Evolutionary conservation across 2,113 vertebrate genomes (phyloP).

Genomic region (Sardina pilchardus): DNA sequence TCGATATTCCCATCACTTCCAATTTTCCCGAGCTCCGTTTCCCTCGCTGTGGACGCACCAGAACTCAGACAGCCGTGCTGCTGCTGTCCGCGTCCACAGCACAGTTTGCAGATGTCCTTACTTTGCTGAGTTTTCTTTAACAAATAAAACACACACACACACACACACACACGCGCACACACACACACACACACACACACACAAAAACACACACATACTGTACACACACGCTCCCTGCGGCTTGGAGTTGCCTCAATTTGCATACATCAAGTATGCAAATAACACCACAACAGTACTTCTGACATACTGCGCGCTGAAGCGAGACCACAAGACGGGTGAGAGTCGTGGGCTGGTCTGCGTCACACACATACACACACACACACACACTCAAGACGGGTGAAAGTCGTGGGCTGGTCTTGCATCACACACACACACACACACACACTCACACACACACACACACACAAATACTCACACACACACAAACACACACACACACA

Average conservation of each 20-base stretch:
- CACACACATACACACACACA: too few species aligned
- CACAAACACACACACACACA: too few species aligned
- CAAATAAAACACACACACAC: conserved; percentile 40
- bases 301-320: not conserved
- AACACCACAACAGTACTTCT: not conserved
- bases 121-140: not conserved
- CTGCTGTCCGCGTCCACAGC: not conserved
- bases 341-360: not conserved
- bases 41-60: not conserved
- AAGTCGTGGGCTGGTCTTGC: too few species aligned
- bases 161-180: too few species aligned
- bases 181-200: too few species aligned
- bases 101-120: not conserved
- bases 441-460: too few species aligned
- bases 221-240: conserved; percentile 46
- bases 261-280: not conserved
- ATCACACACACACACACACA: too few species aligned
- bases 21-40: not conserved
- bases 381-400: too few species aligned
- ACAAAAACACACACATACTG: too few species aligned
- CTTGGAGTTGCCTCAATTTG: not conserved
- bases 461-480: too few species aligned
- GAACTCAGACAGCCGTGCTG: not conserved
- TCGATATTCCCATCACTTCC: not conserved
- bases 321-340: not conserved